A percentile compares a stretch with the other conserved stretches of the same genome.
Evolutionary conservation across 2,113 vertebrate genomes (phyloP).

Genomic region (Orthonyx spaldingii): DNA sequence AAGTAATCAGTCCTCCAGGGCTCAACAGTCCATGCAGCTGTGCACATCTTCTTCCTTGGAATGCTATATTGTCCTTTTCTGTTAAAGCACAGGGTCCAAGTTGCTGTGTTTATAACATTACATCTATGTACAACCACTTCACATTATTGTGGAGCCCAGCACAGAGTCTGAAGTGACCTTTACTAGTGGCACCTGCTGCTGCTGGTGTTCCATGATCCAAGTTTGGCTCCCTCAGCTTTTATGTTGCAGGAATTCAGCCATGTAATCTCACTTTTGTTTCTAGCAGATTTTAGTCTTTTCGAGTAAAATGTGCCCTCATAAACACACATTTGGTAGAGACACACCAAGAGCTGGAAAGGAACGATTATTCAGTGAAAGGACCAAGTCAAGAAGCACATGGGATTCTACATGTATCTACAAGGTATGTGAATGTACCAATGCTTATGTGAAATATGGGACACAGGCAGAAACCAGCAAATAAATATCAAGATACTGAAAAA

Average conservation of each 20-base stretch:
- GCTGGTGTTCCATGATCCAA: no score
- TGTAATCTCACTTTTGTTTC: not conserved
- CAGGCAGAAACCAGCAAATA: not conserved
- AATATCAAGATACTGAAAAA: not conserved
- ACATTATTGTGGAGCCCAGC: fast-evolving
- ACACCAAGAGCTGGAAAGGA: not conserved
- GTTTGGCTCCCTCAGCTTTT: not conserved
- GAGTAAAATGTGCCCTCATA: not conserved
- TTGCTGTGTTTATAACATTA: not conserved
- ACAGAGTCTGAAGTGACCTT: not conserved
- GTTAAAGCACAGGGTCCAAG: not conserved
- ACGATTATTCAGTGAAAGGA: not conserved
- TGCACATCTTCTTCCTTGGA: not conserved
- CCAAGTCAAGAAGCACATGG: not conserved
- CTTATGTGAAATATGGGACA: not conserved
- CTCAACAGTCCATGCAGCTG: not conserved
- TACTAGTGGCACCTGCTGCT: not conserved
- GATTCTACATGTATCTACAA: not conserved
- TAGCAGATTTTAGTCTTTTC: not conserved
- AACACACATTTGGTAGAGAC: not conserved
- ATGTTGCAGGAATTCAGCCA: fast-evolving
- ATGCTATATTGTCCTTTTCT: not conserved
- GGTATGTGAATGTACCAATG: not conserved
- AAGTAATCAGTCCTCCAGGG: not conserved
- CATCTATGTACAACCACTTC: not conserved